A percentile compares a stretch with the other conserved stretches of the same genome.
phyloP scores from a whole-genome alignment of 2,888 invertebrate species.

The Leucophora obtusa region DNA sequence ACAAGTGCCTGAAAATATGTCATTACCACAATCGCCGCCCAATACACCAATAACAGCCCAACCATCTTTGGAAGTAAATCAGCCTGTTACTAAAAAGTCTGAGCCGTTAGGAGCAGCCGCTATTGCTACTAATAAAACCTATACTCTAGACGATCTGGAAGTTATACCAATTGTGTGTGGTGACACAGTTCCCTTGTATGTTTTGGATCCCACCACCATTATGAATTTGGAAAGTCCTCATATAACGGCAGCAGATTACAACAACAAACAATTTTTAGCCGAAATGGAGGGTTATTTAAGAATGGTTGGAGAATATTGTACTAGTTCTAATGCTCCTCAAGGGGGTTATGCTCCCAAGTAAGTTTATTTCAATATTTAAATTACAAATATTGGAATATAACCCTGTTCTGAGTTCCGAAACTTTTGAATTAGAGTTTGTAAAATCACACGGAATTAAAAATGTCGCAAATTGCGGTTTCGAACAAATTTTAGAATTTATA shows the following conservation, averaged over 20 bases:
- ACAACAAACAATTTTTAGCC: slow-evolving; percentile 54
- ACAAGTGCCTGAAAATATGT: slow-evolving; percentile 5
- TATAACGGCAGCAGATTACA: slow-evolving; percentile 66
- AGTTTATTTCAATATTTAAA: slow-evolving; percentile 15
- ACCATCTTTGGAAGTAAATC: neutral
- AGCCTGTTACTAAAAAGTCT: neutral
- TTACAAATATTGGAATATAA: no score
- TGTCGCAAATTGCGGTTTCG: no score
- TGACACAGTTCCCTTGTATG: slow-evolving; percentile 61
- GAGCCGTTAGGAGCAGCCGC: neutral
- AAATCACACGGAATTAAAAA: no score
- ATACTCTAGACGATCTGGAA: slow-evolving; percentile 64
- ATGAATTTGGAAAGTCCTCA: slow-evolving; percentile 56
- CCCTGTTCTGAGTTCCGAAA: no score
- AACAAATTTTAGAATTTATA: no score
- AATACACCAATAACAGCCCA: slow-evolving; percentile 31
- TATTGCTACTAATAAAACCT: slow-evolving; percentile 39
- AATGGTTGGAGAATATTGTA: slow-evolving; percentile 63
- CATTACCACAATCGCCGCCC: slow-evolving; percentile 46
- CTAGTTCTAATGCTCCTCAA: slow-evolving; percentile 36
- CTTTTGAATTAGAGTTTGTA: no score
- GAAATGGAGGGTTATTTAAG: slow-evolving; percentile 62
- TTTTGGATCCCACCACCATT: slow-evolving; percentile 66
- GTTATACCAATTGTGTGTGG: slow-evolving; percentile 66
- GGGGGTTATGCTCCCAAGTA: slow-evolving; percentile 66